Evolutionary conservation across 2,797 vertebrate species (phyloP), one percentile per base, ranked within the genome.

Genomic region (Molothrus ater): DNA sequence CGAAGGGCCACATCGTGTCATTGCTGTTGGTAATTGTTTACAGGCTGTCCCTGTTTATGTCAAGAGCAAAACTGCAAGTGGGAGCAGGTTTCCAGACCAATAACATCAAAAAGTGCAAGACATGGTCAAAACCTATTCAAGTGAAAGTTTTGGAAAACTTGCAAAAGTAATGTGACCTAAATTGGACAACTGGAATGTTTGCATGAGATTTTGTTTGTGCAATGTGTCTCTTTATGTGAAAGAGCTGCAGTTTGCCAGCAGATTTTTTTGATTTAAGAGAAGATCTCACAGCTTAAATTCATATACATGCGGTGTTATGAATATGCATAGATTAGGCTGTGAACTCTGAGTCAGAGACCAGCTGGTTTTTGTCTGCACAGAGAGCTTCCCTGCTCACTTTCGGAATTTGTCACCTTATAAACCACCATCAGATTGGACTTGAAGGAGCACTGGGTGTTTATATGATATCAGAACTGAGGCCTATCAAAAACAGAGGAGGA

Each of bases 1-100:
- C 93, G 78, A 93, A 48, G 94, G 98, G 98, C 98, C 98, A 93
- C 48, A 89, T 64, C 13, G 4, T 3, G 1, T 40, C 51, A 20
- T 25, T 53, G 21, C 2, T 25, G 26, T 45, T 74, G 54, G 16
- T 51, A 45, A 32, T 22, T 32, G 32, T 72, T 61, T 34, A 32
- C 19, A 64, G 45, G 12, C 17, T 80, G 17, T 47, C 79, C 36
- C 56, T 66, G 7, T 50, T 79, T 20, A 17, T 10, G n/a, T 34
- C 48, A 73, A 54, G 31, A 38, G 11, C 31, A 79, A 74, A 43
- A n/a, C 51, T 73, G 54, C 53, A 56, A 8, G 24, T 25, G 17
- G 45, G 17, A 82, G 21, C 36, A 63, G 47, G 6, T 90, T 82
- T 78, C 34, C 57, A 63, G 60, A 60, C 18, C 45, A 80, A 5